Conservation (phyloP, 2,113 vertebrate species). For the Xenotilapia caudafasciata region DNA sequence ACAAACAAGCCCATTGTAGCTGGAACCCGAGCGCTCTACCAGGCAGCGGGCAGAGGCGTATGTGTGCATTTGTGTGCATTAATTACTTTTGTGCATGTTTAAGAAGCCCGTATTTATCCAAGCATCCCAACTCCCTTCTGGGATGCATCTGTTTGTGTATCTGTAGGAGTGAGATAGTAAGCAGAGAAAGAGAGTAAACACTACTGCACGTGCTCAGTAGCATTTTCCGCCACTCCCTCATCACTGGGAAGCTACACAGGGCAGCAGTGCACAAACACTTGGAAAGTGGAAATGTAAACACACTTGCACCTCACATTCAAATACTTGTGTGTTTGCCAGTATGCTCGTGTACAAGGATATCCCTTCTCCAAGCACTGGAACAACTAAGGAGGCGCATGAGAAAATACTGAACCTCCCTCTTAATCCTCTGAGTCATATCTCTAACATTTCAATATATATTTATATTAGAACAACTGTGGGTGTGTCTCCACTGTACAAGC, state of each 20-base stretch:
- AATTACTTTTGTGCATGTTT: neutral
- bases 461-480: neutral
- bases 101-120: neutral
- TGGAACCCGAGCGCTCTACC: neutral
- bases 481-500: neutral
- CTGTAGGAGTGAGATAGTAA: constrained; percentile 3
- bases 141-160: neutral
- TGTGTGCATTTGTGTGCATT: neutral
- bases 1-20: constrained; percentile 1
- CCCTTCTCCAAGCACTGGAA: neutral
- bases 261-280: constrained; percentile 10
- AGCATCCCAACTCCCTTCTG: neutral
- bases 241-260: neutral
- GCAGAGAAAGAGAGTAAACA: constrained; percentile 7
- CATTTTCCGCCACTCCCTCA: neutral
- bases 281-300: constrained; percentile 28
- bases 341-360: neutral
- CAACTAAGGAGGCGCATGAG: neutral
- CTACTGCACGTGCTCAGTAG: neutral
- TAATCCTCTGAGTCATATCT: neutral
- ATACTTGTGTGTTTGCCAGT: neutral
- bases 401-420: neutral
- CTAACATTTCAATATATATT: neutral
- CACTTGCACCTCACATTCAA: constrained; percentile 4
- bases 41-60: neutral